phyloP scores from a whole-genome alignment of 2,113 vertebrate species.

The Vulpes lagopus region DNA sequence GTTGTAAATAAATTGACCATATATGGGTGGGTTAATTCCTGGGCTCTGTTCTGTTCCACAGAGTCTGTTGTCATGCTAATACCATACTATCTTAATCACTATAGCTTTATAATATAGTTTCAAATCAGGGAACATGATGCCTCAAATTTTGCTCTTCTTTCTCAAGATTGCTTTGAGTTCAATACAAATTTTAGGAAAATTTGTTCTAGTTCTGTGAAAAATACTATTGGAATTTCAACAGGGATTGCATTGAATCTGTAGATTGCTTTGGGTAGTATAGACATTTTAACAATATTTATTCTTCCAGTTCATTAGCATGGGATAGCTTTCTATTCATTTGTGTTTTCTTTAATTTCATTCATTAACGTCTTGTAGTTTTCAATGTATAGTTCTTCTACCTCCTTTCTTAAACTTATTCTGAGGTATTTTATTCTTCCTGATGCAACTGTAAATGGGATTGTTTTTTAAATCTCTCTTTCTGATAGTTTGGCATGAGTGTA shows the following conservation, averaged over 20 bases:
- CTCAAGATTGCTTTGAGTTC: not conserved
- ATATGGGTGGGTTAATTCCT: not conserved
- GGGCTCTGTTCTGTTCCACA: not conserved
- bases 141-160: not conserved
- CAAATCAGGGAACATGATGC: not conserved
- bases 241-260: not conserved
- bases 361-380: not conserved
- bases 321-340: not conserved
- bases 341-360: not conserved
- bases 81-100: not conserved
- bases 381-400: not conserved
- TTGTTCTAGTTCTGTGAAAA: not conserved
- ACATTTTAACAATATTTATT: not conserved
- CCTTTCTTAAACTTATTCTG: not conserved
- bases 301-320: not conserved
- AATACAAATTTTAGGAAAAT: not conserved
- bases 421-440: not conserved
- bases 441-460: not conserved
- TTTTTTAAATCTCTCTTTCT: not conserved
- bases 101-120: not conserved
- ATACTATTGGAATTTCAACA: not conserved
- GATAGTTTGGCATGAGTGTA: not conserved
- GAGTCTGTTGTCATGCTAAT: not conserved
- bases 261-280: not conserved
- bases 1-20: not conserved